These are phyloP conservation scores for Netta rufina DNA, from an alignment of 2,797 vertebrate genomes.

Conservation along the genomic window DNA sequence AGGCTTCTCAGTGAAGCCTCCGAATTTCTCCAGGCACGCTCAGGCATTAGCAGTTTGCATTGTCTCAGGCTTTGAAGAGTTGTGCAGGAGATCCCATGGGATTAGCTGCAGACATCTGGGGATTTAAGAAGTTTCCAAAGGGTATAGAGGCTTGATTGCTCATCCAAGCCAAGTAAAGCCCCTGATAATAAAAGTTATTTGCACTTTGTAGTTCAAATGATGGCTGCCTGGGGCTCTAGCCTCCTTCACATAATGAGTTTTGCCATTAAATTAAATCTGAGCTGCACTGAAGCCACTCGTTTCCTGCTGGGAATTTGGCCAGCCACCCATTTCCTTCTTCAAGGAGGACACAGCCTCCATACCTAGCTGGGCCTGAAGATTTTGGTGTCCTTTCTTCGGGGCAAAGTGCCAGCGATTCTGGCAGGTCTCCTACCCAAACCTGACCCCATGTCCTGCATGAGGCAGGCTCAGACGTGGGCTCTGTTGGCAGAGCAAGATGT, in stretches of 20 bases:
- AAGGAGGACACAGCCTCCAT: not conserved
- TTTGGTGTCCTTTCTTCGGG: not conserved
- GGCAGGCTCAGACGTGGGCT: not conserved
- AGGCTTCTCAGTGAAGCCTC: not conserved
- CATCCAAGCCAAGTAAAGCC: not conserved
- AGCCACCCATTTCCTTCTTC: not conserved
- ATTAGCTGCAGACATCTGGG: not conserved
- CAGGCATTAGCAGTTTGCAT: not conserved
- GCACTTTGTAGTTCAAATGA: not conserved
- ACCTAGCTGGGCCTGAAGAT: not conserved
- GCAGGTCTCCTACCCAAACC: not conserved
- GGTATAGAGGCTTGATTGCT: not conserved
- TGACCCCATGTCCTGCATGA: not conserved
- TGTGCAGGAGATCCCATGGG: not conserved
- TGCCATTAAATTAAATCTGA: not conserved
- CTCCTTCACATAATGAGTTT: not conserved
- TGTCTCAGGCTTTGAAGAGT: not conserved
- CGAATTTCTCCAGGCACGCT: not conserved
- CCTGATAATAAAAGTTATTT: not conserved
- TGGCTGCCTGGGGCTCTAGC: not conserved
- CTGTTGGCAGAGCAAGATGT: too few species aligned
- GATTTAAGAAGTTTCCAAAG: not conserved
- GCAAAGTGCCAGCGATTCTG: accelerated
- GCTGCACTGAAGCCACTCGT: not conserved
- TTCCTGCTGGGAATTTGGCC: not conserved